Conservation (phyloP, 2,888 invertebrate species). For the Apodemia zela region DNA sequence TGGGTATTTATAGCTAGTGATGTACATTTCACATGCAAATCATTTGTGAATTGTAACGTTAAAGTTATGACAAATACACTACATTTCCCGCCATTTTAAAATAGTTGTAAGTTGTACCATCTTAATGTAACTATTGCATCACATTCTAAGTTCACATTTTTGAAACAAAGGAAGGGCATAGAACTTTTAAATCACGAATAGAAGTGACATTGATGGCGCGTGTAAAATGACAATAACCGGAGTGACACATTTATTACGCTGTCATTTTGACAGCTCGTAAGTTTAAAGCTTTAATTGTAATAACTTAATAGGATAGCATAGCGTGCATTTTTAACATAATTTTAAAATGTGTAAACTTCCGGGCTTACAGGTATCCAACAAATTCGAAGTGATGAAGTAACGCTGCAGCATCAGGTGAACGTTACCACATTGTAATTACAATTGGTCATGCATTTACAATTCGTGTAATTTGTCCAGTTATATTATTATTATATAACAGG, state of each 20-base stretch:
- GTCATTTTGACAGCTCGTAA: conserved; percentile 74
- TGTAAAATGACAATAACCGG: conserved; percentile 53
- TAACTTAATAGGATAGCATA: not conserved
- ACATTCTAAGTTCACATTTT: conserved; percentile 45
- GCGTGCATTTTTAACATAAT: not conserved
- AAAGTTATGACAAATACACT: too few relatives aligned
- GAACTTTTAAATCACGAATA: conserved; percentile 74
- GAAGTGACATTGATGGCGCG: conserved; percentile 63
- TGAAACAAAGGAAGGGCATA: conserved; percentile 76
- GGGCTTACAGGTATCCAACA: too few relatives aligned
- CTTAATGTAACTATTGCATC: conserved; percentile 33
- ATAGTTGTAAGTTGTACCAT: conserved; percentile 34
- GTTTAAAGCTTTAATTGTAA: conserved; percentile 62
- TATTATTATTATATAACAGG: too few relatives aligned
- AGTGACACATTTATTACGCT: conserved; percentile 75
- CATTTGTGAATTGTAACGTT: too few relatives aligned
- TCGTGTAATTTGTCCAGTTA: too few relatives aligned
- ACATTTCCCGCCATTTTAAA: conserved; percentile 24
- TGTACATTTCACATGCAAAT: too few relatives aligned
- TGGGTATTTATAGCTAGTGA: too few relatives aligned
- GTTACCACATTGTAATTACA: too few relatives aligned
- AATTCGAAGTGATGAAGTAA: too few relatives aligned
- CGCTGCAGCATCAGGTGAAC: too few relatives aligned
- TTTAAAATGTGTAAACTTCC: too few relatives aligned
- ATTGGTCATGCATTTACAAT: too few relatives aligned